These are phyloP conservation scores for Conomelus anceps DNA, from an alignment of 2,888 invertebrate genomes.

Conservation along the genomic window DNA sequence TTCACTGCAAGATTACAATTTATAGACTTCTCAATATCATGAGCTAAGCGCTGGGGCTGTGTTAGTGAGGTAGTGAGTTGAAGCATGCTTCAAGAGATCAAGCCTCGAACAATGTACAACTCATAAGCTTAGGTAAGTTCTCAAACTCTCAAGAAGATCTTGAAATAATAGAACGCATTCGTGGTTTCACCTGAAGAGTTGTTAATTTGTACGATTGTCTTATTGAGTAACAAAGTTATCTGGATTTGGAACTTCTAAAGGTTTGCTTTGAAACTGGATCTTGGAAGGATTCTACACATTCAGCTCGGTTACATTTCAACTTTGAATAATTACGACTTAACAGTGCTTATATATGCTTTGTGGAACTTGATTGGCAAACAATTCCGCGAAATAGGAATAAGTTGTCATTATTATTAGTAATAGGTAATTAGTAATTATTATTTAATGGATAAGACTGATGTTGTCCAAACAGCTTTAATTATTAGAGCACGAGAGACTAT, in stretches of 20 bases:
- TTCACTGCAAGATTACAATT: neutral
- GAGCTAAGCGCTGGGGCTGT: too few species aligned
- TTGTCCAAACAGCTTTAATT: too few species aligned
- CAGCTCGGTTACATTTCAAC: neutral
- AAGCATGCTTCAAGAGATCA: neutral
- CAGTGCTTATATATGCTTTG: neutral
- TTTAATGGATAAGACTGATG: too few species aligned
- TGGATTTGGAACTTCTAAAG: neutral
- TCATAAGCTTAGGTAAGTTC: neutral
- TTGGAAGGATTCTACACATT: too few species aligned
- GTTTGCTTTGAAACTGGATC: neutral
- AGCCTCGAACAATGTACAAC: neutral
- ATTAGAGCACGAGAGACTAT: too few species aligned
- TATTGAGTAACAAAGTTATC: neutral
- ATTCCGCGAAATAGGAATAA: too few species aligned
- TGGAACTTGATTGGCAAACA: neutral
- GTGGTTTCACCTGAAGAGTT: neutral
- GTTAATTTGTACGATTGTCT: neutral
- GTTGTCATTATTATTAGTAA: too few species aligned
- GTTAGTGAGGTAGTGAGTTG: too few species aligned
- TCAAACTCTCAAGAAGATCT: neutral
- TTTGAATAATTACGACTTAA: neutral
- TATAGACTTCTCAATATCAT: neutral
- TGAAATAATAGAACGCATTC: neutral
- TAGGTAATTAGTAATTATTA: too few species aligned